Evolutionary conservation across 2,797 vertebrate species (phyloP), one percentile per base, ranked within the genome.

Genomic region (Mormyrops boulengeri): DNA sequence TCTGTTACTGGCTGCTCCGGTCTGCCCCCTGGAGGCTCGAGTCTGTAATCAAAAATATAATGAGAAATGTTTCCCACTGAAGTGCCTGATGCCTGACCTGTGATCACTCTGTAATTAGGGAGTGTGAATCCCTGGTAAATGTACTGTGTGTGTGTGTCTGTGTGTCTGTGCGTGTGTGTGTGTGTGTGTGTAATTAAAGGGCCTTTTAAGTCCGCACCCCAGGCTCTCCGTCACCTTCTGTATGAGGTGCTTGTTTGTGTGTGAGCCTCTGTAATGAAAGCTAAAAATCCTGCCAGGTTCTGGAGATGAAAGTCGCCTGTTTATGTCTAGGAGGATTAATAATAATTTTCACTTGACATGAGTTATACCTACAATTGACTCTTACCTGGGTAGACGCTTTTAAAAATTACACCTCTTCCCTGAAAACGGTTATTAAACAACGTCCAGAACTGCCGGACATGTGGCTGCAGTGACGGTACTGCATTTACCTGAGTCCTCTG

Each of bases 41-140:
- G 17, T 1, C 41, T 8, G 9, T 85, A 62, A 52, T 34, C 50
- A 89, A 87, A 87, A 86, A 69, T 87, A 34, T 66, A 41, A 55
- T 86, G 47, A 85, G 82, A 89, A 89, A 86, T 73, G 89, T 89
- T 85, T 86, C 57, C n/a, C 34, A 22, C 84, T 41, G 84, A 86
- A 69, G 8, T 14, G 44, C 57, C 80, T 85, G 34, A 85, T 34
- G 14, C 41, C 82, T 66, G 82, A 62, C 66, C 14, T 60, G 52
- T 57, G 53, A 44, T 53, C 12, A 9, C 19, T 41, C 11, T 89
- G 44, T 86, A 87, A 89, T 89, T 87, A 86, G 47, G n/a, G 57
- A 86, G 55, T n/a, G 41, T 86, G 84, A 86, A 87, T 50, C 30
- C 57, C 8, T 50, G 9, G 84, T 44, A 60, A 55, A 19, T 49